Evolutionary conservation across 2,113 vertebrate species (phyloP), one percentile per base, ranked within the genome.

Genomic region (Oriolus oriolus): DNA sequence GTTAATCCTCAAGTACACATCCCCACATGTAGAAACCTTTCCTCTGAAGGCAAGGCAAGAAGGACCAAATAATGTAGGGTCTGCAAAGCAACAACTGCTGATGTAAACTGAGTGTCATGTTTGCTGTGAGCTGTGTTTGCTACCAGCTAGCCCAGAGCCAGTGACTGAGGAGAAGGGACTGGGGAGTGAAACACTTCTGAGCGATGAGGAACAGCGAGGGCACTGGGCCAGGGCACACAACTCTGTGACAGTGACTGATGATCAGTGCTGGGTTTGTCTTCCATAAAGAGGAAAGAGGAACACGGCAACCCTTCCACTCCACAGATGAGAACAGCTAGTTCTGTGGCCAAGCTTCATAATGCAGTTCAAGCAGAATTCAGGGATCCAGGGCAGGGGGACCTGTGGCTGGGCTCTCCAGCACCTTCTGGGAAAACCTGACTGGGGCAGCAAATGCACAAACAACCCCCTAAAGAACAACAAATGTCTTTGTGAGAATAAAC

Each of bases 151-250:
- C 52, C 20, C 14, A 54, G 45, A 54, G 47, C 18, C 77, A 41
- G 63, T 0, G 0, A 21, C 27, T 5, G 4, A 17, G 1, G 28
- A 82, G 26, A 42, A 61, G 59, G 35, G 18, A 44, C 27, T 2
- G 13, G 22, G 54, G 16, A 53, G 17, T 7, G 50, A 65, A 81
- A n/a, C 8, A 2, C 20, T 33, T 26, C 68, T 18, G n/a, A 59
- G 61, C 1, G 0, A 20, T 2, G 12, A 44, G 35, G 33, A n/a
- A 5, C 15, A 23, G 28, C 31, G 15, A 45, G 42, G 41, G 66
- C 5, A 7, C 26, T 5, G 79, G 47, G 54, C 80, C 50, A 57
- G 39, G 24, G 19, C 44, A 50, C 1, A 0, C 63, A 89, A 35
- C 41, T 39, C 84, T 44, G 44, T 22, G 44, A 52, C 52, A 45